A percentile compares a stretch with the other conserved stretches of the same genome.
Conservation (phyloP, 2,797 vertebrate genomes). For the Pteropus rufus region DNA sequence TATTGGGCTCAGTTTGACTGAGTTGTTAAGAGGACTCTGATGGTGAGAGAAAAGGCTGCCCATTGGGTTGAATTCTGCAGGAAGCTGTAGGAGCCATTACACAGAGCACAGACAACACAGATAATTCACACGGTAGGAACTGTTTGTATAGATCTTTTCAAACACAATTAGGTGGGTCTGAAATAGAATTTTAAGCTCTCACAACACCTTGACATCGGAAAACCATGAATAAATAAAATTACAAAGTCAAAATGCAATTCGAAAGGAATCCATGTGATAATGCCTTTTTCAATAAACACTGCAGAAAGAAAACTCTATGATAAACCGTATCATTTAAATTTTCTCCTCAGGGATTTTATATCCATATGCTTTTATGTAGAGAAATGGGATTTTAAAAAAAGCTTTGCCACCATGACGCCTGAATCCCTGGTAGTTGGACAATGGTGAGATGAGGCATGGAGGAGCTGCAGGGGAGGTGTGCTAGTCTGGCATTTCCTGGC, state of each 20-base stretch:
- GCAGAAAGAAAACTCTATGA: constrained; percentile 40
- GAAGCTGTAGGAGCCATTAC: neutral
- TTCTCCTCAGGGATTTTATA: constrained; percentile 44
- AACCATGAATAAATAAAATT: constrained; percentile 60
- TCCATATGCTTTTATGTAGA: constrained; percentile 31
- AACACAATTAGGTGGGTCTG: neutral
- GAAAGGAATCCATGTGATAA: constrained; percentile 18
- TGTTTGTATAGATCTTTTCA: neutral
- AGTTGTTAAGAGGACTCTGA: neutral
- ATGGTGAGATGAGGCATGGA: neutral
- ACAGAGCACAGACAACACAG: neutral
- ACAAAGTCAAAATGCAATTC: constrained; percentile 49
- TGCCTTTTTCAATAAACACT: constrained; percentile 6
- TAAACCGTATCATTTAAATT: constrained; percentile 41
- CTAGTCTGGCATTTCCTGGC: neutral
- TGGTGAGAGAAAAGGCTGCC: neutral
- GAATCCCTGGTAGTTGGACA: neutral
- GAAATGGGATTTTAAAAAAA: constrained; percentile 49
- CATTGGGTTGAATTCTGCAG: neutral
- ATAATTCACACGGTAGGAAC: neutral
- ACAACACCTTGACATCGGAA: constrained; percentile 7
- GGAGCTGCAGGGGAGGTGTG: neutral
- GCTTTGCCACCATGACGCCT: neutral
- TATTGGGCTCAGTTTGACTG: neutral
- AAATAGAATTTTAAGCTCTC: constrained; percentile 43